phyloP scores from a whole-genome alignment of 2,797 vertebrate genomes.

The Dallia pectoralis region DNA sequence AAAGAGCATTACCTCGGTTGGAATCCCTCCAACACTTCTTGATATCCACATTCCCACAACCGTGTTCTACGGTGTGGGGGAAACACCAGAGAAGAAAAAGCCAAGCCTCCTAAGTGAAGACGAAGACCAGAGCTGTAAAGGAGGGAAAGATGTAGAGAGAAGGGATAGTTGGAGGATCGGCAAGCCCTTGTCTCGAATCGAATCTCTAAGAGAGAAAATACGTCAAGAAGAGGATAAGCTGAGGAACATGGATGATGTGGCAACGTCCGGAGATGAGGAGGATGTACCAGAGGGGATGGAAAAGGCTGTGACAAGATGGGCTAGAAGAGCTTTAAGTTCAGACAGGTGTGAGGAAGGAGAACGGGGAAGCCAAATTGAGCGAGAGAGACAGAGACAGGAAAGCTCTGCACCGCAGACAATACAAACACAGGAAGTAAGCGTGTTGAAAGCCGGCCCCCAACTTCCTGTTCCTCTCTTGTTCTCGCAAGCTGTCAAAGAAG shows the following conservation, averaged over 20 bases:
- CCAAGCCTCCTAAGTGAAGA: constrained; percentile 23
- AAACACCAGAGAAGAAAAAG: constrained; percentile 49
- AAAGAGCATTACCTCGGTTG: constrained; percentile 15
- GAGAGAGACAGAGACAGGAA: constrained; percentile 58
- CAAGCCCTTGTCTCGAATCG: constrained; percentile 68
- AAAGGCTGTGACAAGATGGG: not conserved
- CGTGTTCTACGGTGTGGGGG: constrained; percentile 73
- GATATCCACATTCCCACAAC: constrained; percentile 69
- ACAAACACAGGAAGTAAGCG: constrained; percentile 66
- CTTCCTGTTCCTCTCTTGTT: constrained; percentile 71
- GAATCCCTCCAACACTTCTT: constrained; percentile 12
- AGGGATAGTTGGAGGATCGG: constrained; percentile 70
- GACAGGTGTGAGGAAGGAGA: constrained; percentile 25
- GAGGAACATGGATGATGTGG: constrained; percentile 37
- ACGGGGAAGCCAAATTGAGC: constrained; percentile 36
- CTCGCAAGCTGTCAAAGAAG: constrained; percentile 50
- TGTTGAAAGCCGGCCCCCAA: constrained; percentile 68
- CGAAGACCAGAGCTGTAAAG: constrained; percentile 37
- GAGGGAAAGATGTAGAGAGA: constrained; percentile 50
- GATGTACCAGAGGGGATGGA: constrained; percentile 20
- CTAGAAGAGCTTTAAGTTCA: not conserved
- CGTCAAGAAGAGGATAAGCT: constrained; percentile 58
- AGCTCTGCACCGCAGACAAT: constrained; percentile 55
- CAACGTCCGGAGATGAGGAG: constrained; percentile 17
- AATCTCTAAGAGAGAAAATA: constrained; percentile 72